phyloP scores from a whole-genome alignment of 2,797 vertebrate species.

The Anniella stebbinsi region DNA sequence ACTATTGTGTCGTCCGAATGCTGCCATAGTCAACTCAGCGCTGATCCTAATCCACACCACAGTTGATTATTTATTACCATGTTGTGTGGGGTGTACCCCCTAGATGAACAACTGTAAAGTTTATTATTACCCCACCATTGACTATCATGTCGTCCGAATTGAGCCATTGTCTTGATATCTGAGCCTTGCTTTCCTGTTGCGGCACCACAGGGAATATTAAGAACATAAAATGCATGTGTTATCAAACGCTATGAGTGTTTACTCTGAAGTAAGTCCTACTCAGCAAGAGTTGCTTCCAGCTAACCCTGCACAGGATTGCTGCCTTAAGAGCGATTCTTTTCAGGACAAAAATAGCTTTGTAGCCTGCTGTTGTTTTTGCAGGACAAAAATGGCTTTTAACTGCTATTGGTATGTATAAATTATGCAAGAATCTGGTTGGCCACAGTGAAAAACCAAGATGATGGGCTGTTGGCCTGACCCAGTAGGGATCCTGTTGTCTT shows the following conservation, averaged over 20 bases:
- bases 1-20: too few species aligned
- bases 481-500: background rate
- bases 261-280: background rate
- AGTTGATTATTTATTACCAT: too few species aligned
- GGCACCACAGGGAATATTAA: background rate
- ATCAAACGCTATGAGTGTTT: background rate
- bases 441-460: background rate
- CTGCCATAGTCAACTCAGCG: too few species aligned
- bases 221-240: background rate
- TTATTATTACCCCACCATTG: too few species aligned
- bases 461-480: background rate
- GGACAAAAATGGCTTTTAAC: background rate
- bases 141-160: too few species aligned
- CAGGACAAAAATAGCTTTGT: background rate
- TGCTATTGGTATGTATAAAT: background rate
- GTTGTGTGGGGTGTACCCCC: too few species aligned
- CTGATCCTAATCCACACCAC: too few species aligned
- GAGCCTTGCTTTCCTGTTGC: background rate
- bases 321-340: background rate
- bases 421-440: background rate
- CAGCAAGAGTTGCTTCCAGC: background rate
- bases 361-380: too few species aligned
- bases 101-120: too few species aligned
- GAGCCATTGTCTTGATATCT: too few species aligned
- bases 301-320: background rate